A percentile compares a stretch with the other conserved stretches of the same genome.
phyloP scores from a whole-genome alignment of 2,797 vertebrate genomes.

The Tadarida brasiliensis region DNA sequence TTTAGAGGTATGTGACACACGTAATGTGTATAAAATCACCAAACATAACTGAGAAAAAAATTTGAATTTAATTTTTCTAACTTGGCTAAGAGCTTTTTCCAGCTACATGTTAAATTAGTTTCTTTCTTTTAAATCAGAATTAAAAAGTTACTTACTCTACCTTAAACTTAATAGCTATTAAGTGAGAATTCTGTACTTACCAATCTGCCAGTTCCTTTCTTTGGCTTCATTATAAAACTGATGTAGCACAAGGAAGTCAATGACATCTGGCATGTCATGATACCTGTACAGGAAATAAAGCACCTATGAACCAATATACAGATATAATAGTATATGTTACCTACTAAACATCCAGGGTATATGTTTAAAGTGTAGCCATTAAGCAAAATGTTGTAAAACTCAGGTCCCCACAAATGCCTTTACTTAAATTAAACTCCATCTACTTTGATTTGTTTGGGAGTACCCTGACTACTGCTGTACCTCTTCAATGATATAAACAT shows the following conservation, averaged over 20 bases:
- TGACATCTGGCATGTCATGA: slow-evolving; percentile 99
- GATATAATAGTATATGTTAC: not conserved
- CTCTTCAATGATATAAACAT: slow-evolving; percentile 5
- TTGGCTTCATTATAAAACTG: slow-evolving; percentile 99
- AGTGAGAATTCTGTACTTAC: slow-evolving; percentile 85
- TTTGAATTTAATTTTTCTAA: slow-evolving; percentile 43
- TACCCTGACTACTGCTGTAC: not conserved
- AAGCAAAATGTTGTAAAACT: slow-evolving; percentile 42
- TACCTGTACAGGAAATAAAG: slow-evolving; percentile 90
- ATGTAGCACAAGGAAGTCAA: slow-evolving; percentile 98
- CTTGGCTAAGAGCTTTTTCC: not conserved
- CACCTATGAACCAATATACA: not conserved
- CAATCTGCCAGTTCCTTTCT: slow-evolving; percentile 98
- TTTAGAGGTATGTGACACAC: not conserved
- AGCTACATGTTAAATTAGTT: slow-evolving; percentile 25
- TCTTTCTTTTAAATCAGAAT: slow-evolving; percentile 25
- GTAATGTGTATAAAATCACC: not conserved
- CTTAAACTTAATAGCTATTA: slow-evolving; percentile 26
- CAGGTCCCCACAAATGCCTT: slow-evolving; percentile 8
- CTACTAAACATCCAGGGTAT: slow-evolving; percentile 21
- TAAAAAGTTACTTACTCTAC: slow-evolving; percentile 26
- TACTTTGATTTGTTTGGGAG: slow-evolving; percentile 14
- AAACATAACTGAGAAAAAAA: slow-evolving; percentile 15
- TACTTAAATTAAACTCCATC: slow-evolving; percentile 25
- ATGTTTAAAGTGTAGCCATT: not conserved